Percentiles rank a stretch among this genome's conserved stretches.
Evolutionary conservation across 2,797 vertebrate genomes (phyloP).

Genomic region (Phaenicophaeus curvirostris): DNA sequence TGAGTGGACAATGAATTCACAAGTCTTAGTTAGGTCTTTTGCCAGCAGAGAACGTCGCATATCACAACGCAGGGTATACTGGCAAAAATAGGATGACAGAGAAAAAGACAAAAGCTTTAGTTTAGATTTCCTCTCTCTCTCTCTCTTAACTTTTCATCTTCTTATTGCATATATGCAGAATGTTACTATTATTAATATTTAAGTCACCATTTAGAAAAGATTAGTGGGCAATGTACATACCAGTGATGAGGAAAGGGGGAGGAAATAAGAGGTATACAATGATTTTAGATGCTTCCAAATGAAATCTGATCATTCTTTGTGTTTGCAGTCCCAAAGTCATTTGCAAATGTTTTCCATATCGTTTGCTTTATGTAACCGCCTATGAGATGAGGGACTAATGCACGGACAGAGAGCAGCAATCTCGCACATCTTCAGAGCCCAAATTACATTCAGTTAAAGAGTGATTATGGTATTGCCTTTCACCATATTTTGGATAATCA

Average conservation of each 20-base stretch:
- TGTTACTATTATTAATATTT: not conserved
- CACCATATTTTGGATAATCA: not conserved
- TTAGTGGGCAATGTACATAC: not conserved
- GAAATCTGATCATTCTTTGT: not conserved
- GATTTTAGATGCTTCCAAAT: not conserved
- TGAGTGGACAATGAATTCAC: slow-evolving; percentile 95
- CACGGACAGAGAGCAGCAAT: not conserved
- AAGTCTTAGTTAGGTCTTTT: slow-evolving; percentile 93
- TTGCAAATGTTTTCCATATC: not conserved
- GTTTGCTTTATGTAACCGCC: not conserved
- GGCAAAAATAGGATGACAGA: not conserved
- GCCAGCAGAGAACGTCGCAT: slow-evolving; percentile 92
- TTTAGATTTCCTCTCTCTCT: not conserved
- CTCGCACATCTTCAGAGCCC: not conserved
- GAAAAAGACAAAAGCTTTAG: not conserved
- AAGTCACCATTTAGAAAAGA: not conserved
- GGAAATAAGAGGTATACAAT: not conserved
- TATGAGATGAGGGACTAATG: not conserved
- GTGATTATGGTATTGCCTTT: not conserved
- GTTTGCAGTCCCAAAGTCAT: not conserved
- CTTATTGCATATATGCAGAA: not conserved
- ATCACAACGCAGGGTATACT: slow-evolving; percentile 96
- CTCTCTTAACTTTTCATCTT: not conserved
- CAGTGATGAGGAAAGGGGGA: not conserved
- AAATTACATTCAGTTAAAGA: not conserved